phyloP scores from a whole-genome alignment of 2,888 invertebrate species.

The Heliconius cydno region DNA sequence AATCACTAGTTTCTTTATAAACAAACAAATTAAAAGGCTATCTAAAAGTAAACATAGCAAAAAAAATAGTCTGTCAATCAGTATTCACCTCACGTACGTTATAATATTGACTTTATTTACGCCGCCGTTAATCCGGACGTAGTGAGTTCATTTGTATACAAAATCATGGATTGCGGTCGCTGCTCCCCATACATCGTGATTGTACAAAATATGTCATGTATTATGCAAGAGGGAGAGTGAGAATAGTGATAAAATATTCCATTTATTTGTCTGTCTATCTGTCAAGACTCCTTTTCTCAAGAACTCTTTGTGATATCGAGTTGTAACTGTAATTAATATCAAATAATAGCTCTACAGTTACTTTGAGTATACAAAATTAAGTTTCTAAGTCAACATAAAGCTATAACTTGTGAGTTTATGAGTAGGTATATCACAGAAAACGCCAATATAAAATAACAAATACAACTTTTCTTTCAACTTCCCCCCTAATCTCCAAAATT shows the following conservation, averaged over 20 bases:
- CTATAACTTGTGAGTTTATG: no score
- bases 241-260: background rate
- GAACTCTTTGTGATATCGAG: no score
- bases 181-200: background rate
- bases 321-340: no score
- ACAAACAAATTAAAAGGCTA: background rate
- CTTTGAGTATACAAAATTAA: no score
- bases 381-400: no score
- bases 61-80: constrained; percentile 27
- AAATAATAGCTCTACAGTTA: no score
- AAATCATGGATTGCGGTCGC: constrained; percentile 36
- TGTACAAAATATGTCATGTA: background rate
- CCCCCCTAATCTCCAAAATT: no score
- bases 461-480: no score
- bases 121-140: constrained; percentile 21
- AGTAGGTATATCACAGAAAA: no score
- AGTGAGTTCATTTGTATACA: constrained; percentile 38
- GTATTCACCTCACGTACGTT: constrained; percentile 44
- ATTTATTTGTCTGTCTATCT: no score
- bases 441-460: no score
- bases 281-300: no score
- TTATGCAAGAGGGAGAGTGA: background rate
- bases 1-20: background rate
- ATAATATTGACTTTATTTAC: constrained; percentile 46
- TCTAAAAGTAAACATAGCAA: constrained; percentile 1